Conservation (phyloP, 2,888 invertebrate species). For the Chloromyia formosa region DNA sequence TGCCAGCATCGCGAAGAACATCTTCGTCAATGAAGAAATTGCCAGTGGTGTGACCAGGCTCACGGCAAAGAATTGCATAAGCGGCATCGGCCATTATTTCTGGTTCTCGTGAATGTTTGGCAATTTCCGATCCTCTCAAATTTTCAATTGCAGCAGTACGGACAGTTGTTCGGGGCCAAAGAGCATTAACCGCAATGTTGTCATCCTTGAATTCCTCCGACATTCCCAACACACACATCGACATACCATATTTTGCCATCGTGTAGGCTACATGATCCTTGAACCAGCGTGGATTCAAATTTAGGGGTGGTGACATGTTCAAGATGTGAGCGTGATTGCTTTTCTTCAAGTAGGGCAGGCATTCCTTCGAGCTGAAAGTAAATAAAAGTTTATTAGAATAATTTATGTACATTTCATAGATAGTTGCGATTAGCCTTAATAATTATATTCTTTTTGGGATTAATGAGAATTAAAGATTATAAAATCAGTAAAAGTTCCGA, state of each 20-base stretch:
- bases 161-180: conserved; percentile 96
- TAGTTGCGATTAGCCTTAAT: no score
- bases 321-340: conserved; percentile 92
- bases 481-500: no score
- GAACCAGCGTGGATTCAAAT: conserved; percentile 89
- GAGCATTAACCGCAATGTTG: conserved; percentile 91
- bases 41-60: conserved; percentile 82
- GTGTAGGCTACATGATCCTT: conserved; percentile 93
- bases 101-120: conserved; percentile 61
- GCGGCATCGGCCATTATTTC: conserved; percentile 64
- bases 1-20: conserved; percentile 78
- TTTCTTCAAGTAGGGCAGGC: conserved; percentile 86
- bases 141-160: conserved; percentile 93
- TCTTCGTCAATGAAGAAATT: conserved; percentile 95
- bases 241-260: conserved; percentile 99
- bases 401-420: no score
- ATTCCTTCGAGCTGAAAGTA: conserved; percentile 82
- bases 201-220: conserved; percentile 87
- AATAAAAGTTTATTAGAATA: no score
- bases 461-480: no score
- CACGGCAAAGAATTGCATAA: conserved; percentile 66
- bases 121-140: conserved; percentile 71
- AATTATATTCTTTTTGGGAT: no score
- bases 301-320: conserved; percentile 94
- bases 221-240: conserved; percentile 97